phyloP scores from a whole-genome alignment of 2,797 vertebrate species.

The Fringilla coelebs region DNA sequence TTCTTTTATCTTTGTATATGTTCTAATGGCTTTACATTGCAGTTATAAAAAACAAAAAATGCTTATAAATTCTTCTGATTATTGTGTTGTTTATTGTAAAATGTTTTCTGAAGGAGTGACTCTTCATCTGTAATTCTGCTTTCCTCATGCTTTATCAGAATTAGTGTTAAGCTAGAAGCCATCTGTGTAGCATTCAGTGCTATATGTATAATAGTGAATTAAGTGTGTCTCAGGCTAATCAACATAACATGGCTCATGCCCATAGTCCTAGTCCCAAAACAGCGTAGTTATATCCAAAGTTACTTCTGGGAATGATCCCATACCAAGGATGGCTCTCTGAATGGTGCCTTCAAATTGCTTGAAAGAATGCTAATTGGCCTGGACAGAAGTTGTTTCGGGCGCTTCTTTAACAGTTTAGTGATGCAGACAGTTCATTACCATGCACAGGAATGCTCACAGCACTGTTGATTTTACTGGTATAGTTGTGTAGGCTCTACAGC shows the following conservation, averaged over 20 bases:
- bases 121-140: neutral
- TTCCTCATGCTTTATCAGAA: neutral
- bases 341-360: neutral
- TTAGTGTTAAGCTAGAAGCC: slow-evolving; percentile 20
- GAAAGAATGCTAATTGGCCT: neutral
- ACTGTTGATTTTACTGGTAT: neutral
- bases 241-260: neutral
- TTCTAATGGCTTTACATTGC: neutral
- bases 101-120: neutral
- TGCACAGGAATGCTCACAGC: neutral
- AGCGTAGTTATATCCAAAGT: neutral
- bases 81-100: neutral
- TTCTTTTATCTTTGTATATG: neutral
- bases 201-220: neutral
- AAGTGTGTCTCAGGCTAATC: neutral
- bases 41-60: neutral
- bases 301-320: neutral
- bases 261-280: neutral
- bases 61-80: neutral
- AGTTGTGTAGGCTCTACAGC: neutral
- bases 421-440: neutral
- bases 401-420: neutral
- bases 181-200: neutral
- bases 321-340: neutral
- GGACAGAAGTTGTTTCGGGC: neutral